phyloP scores from a whole-genome alignment of 2,797 vertebrate genomes.

The Petrocephalus schoutedeni region DNA sequence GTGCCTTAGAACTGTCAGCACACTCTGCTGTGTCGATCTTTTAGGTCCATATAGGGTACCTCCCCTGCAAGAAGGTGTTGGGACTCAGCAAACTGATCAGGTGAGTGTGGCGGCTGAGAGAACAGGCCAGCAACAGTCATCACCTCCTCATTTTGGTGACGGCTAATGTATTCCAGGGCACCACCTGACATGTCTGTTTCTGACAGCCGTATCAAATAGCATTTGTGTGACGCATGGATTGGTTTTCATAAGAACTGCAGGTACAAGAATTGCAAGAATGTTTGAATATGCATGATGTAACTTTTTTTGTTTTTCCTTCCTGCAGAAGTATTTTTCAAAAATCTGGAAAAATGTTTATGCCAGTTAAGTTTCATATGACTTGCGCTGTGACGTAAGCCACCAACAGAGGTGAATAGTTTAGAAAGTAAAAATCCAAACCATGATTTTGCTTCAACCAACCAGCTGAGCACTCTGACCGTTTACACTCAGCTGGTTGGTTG shows the following conservation, averaged over 20 bases:
- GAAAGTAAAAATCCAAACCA: neutral
- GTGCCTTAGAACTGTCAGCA: neutral
- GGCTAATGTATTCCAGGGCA: neutral
- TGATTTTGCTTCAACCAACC: neutral
- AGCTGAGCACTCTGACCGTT: neutral
- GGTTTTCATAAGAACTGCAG: neutral
- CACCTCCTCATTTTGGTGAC: neutral
- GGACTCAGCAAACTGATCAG: constrained; percentile 96
- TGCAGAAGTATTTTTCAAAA: neutral
- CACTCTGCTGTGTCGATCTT: neutral
- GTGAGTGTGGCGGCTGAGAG: constrained; percentile 56
- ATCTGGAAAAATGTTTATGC: neutral
- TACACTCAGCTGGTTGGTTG: neutral
- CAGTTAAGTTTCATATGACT: neutral
- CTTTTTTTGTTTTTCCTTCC: neutral
- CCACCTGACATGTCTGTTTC: neutral
- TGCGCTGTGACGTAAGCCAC: neutral
- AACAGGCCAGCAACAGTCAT: too few species aligned
- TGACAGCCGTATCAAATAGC: neutral
- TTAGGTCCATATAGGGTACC: constrained; percentile 95
- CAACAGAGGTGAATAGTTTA: neutral
- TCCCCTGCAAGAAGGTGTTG: constrained; percentile 94
- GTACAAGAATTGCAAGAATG: neutral
- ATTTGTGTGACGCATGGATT: neutral
- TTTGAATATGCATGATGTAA: neutral